These are phyloP conservation scores for Chondrilla cf. caribensis DNA, from an alignment of 37 sponge, comb jelly and placozoan species.

Conservation along the genomic window DNA sequence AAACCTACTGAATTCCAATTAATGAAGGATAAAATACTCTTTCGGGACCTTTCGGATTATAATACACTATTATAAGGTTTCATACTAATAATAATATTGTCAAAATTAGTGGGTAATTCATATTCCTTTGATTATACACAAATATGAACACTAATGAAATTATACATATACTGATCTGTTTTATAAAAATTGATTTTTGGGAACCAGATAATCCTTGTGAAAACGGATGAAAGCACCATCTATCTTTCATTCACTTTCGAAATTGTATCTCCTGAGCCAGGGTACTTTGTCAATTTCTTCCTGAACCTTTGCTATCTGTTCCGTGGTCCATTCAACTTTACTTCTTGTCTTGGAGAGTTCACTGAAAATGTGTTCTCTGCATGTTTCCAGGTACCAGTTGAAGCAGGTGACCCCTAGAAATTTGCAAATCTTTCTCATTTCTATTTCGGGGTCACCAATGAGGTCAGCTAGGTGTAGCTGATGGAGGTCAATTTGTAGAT, in stretches of 20 bases:
- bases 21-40: no score
- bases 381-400: background rate
- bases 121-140: no score
- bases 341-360: conserved; percentile 5
- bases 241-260: conserved; percentile 4
- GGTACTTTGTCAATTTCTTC: background rate
- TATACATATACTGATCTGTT: no score
- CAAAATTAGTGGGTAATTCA: no score
- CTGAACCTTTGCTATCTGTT: background rate
- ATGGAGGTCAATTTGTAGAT: background rate
- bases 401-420: background rate
- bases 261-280: conserved; percentile 1
- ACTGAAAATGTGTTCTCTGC: conserved; percentile 6
- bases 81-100: no score
- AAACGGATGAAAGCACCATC: no score
- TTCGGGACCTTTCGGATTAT: no score
- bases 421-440: background rate
- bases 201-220: no score
- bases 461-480: conserved; percentile 7
- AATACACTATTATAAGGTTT: no score
- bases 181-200: no score
- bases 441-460: background rate
- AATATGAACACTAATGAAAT: no score
- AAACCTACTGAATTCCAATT: no score
- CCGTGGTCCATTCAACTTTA: background rate